These are phyloP conservation scores for Steinernema carpocapsae DNA, from an alignment of 2,888 invertebrate genomes.

Conservation along the genomic window DNA sequence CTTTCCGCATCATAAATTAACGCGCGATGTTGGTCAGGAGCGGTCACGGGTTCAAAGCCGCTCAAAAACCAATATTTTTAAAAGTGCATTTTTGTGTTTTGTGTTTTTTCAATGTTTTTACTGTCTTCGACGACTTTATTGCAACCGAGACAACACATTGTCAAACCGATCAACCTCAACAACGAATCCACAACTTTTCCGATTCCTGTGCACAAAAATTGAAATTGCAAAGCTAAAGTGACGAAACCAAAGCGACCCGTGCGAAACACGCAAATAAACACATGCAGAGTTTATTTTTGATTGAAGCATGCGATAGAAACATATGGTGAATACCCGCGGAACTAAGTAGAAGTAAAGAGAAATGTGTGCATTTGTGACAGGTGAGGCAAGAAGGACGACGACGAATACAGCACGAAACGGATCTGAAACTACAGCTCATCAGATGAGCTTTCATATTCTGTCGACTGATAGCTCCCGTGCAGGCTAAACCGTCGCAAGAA, in stretches of 20 bases:
- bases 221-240: background rate
- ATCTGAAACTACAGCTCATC: too few species aligned
- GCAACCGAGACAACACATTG: background rate
- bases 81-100: too few species aligned
- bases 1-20: too few species aligned
- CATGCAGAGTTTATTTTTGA: slow-evolving; percentile 4
- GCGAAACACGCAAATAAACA: background rate
- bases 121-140: background rate
- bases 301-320: slow-evolving; percentile 32
- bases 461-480: too few species aligned
- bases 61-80: too few species aligned
- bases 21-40: too few species aligned
- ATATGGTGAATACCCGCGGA: slow-evolving; percentile 14
- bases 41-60: too few species aligned
- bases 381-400: slow-evolving; percentile 2
- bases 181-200: background rate
- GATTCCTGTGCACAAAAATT: background rate
- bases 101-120: too few species aligned
- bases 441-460: too few species aligned
- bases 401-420: background rate
- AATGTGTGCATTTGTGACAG: background rate
- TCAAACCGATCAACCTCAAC: background rate
- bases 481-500: background rate
- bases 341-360: background rate
- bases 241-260: background rate